phyloP scores from a whole-genome alignment of 2,888 invertebrate species.

The Sinodicranocentrus sp. region DNA sequence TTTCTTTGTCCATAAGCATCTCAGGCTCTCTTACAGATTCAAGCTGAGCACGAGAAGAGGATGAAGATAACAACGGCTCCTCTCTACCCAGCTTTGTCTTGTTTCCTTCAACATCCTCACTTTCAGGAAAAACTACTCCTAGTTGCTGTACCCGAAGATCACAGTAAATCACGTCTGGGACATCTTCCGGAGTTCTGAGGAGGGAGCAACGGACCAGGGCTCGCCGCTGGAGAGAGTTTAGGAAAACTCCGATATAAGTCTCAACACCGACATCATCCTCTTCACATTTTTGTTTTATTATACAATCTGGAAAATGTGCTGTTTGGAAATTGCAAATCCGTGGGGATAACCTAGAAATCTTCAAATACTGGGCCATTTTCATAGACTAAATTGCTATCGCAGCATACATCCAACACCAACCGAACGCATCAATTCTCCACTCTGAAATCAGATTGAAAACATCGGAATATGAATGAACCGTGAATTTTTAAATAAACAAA shows the following conservation, averaged over 20 bases:
- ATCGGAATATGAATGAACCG: no score
- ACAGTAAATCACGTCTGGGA: slow-evolving; percentile 46
- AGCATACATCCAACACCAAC: no score
- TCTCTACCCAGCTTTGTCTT: not conserved
- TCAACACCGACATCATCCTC: not conserved
- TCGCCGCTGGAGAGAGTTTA: slow-evolving; percentile 15
- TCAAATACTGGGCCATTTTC: not conserved
- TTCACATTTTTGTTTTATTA: not conserved
- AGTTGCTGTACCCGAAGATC: slow-evolving; percentile 62
- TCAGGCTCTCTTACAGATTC: not conserved
- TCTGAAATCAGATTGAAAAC: no score
- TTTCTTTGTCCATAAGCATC: slow-evolving; percentile 9
- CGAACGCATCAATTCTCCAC: no score
- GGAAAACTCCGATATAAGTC: slow-evolving; percentile 27
- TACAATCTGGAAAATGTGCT: slow-evolving; percentile 32
- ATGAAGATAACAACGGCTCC: slow-evolving; percentile 16
- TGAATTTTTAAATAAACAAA: no score
- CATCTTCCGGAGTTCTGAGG: slow-evolving; percentile 41
- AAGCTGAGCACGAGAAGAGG: slow-evolving; percentile 2
- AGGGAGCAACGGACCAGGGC: slow-evolving; percentile 46
- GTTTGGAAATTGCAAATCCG: slow-evolving; percentile 40
- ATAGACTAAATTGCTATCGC: no score
- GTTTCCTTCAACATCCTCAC: not conserved
- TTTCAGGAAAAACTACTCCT: not conserved
- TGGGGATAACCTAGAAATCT: slow-evolving; percentile 22